These are phyloP conservation scores for Neosilurus hyrtlii DNA, from an alignment of 2,797 vertebrate species.

Conservation along the genomic window DNA sequence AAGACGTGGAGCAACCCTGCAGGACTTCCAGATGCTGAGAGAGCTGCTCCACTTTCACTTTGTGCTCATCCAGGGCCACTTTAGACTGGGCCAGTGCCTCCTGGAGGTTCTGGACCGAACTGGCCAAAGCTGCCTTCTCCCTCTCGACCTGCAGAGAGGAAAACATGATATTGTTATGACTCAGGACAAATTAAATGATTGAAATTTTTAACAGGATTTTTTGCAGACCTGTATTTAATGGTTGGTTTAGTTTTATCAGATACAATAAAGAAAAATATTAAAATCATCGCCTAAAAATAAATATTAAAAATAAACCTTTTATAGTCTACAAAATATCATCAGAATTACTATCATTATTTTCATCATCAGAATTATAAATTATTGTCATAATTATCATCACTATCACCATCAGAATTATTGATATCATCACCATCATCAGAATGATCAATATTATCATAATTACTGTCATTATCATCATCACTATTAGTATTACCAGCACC, in stretches of 20 bases:
- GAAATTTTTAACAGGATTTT: not conserved
- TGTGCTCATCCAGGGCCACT: conserved; percentile 76
- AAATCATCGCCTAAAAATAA: no score
- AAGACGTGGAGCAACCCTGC: conserved; percentile 49
- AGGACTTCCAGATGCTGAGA: conserved; percentile 70
- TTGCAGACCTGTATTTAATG: not conserved
- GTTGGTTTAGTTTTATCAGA: not conserved
- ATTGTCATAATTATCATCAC: no score
- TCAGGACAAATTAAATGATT: not conserved
- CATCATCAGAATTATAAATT: no score
- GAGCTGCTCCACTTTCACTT: conserved; percentile 71
- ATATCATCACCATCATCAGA: no score
- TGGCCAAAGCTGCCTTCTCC: conserved; percentile 73
- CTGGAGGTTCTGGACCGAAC: conserved; percentile 77
- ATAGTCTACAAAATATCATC: no score
- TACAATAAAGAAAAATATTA: not conserved
- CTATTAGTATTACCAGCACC: no score
- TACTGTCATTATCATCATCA: no score
- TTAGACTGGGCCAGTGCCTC: conserved; percentile 75
- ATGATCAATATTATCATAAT: no score
- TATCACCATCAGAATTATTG: no score
- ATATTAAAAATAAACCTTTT: no score
- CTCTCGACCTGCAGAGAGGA: conserved; percentile 69
- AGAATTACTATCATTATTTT: no score
- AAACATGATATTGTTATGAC: not conserved